Conservation (phyloP, 1,140 invertebrate species). For the Diachasma alloeum region DNA sequence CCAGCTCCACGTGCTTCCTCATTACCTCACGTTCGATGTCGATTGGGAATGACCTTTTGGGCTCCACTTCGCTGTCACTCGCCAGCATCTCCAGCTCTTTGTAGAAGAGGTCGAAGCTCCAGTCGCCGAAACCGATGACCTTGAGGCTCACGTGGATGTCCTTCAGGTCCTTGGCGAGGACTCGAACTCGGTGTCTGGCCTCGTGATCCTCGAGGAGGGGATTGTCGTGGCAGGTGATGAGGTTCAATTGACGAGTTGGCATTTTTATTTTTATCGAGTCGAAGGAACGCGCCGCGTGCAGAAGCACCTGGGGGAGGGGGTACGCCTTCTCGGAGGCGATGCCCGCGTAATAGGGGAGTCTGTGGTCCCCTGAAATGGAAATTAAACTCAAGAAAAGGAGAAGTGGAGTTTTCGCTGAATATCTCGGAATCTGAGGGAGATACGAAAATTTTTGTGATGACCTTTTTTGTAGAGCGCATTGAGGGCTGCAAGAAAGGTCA, state of each 20-base stretch:
- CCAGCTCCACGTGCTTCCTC: constrained; percentile 27
- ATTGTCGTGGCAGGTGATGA: constrained; percentile 44
- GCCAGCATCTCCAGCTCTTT: constrained; percentile 46
- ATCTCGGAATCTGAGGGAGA: no score
- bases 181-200: constrained; percentile 36
- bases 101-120: constrained; percentile 39
- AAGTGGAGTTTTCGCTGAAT: not conserved
- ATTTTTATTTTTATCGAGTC: constrained; percentile 32
- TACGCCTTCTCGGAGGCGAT: not conserved
- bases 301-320: constrained; percentile 40
- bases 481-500: no score
- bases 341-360: not conserved
- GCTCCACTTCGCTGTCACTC: constrained; percentile 20
- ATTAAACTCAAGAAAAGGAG: not conserved
- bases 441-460: no score
- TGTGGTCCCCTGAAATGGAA: constrained; percentile 4
- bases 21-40: constrained; percentile 40
- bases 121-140: constrained; percentile 38
- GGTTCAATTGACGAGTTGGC: constrained; percentile 30
- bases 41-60: constrained; percentile 26
- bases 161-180: constrained; percentile 20
- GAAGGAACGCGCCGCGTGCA: constrained; percentile 31
- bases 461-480: no score
- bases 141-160: constrained; percentile 32
- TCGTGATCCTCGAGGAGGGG: not conserved